Evolutionary conservation across 2,888 invertebrate species (phyloP).

Genomic region (Plebejus argus): DNA sequence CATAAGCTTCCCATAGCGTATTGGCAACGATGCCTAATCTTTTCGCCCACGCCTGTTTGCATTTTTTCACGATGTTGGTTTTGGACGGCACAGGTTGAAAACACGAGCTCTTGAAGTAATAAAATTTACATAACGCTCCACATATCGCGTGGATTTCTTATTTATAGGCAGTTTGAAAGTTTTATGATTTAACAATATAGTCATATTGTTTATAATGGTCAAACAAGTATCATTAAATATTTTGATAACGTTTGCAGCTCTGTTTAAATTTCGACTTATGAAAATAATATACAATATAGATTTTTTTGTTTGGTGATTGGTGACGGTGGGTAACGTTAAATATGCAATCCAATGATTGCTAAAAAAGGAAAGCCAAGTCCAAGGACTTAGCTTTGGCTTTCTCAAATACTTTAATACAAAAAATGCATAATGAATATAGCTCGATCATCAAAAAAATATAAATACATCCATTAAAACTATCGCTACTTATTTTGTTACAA

Average conservation of each 20-base stretch:
- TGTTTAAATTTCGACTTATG: background rate
- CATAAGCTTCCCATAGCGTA: background rate
- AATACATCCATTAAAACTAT: too few species aligned
- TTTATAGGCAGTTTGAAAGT: conserved; percentile 13
- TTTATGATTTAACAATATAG: conserved; percentile 23
- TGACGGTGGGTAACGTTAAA: too few species aligned
- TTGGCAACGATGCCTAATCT: conserved; percentile 44
- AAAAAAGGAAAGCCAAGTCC: too few species aligned
- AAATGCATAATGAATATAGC: too few species aligned
- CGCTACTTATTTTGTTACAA: too few species aligned
- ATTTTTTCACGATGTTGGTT: conserved; percentile 56
- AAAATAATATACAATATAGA: background rate
- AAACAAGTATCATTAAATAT: background rate
- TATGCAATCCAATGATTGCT: too few species aligned
- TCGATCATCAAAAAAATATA: too few species aligned
- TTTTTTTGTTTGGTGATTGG: too few species aligned
- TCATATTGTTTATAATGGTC: conserved; percentile 8
- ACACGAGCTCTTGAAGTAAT: conserved; percentile 7
- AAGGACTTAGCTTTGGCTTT: too few species aligned
- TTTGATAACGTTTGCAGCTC: background rate
- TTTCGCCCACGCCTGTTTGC: conserved; percentile 51
- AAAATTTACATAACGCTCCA: conserved; percentile 28
- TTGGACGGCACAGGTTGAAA: conserved; percentile 52
- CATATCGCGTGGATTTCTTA: conserved; percentile 21
- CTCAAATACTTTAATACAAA: too few species aligned